Evolutionary conservation across 2,888 invertebrate genomes (phyloP).

Genomic region (Cheiracanthium punctorium): DNA sequence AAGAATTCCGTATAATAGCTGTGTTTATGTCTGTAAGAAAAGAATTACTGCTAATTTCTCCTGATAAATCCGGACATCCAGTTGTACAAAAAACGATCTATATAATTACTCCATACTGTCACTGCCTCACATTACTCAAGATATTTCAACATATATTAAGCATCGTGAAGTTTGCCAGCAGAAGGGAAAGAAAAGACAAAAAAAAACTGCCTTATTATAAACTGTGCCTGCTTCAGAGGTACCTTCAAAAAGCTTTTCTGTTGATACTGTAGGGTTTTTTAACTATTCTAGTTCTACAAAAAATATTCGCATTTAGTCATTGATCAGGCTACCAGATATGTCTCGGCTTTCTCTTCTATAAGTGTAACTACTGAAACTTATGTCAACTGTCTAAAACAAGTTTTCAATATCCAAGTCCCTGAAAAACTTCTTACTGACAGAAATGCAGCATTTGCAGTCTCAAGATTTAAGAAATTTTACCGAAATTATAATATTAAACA

Average conservation of each 20-base stretch:
- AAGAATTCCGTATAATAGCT: no score
- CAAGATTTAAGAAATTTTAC: neutral
- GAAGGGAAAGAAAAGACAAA: neutral
- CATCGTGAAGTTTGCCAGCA: neutral
- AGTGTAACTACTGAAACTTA: neutral
- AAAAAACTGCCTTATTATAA: neutral
- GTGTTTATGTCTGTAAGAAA: neutral
- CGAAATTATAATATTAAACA: neutral
- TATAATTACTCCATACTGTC: neutral
- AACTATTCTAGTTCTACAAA: neutral
- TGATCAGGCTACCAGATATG: no score
- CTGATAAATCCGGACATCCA: neutral
- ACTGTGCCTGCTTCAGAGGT: neutral
- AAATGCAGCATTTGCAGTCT: neutral
- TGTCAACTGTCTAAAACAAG: neutral
- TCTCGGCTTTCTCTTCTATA: neutral
- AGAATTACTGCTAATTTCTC: neutral
- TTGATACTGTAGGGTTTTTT: neutral
- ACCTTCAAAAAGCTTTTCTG: neutral
- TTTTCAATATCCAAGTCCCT: neutral
- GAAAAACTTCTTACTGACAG: neutral
- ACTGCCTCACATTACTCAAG: neutral
- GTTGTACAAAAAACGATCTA: neutral
- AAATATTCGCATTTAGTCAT: neutral
- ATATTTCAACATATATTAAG: slow-evolving; percentile 2